phyloP scores from a whole-genome alignment of 2,888 invertebrate genomes.

The Podotricha telesiphe region DNA sequence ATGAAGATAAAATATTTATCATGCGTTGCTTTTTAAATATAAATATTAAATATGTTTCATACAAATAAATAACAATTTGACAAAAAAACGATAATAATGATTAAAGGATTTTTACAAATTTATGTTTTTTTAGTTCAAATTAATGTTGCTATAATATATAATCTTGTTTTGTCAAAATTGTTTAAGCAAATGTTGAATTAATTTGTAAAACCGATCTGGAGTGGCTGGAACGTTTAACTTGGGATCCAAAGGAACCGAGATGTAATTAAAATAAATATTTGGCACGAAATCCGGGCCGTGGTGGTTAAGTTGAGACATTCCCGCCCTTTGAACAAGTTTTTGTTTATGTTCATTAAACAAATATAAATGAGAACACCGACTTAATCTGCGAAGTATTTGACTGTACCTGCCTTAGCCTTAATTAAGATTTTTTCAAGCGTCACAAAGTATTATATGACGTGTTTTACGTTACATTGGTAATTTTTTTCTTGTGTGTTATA shows the following conservation, averaged over 20 bases:
- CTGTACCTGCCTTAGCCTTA: conserved; percentile 47
- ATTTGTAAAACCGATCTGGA: conserved; percentile 23
- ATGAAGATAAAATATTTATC: neutral
- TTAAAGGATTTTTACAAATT: too few species aligned
- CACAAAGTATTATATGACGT: too few species aligned
- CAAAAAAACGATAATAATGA: too few species aligned
- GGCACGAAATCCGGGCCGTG: conserved; percentile 77
- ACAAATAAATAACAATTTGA: neutral
- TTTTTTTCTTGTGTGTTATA: too few species aligned
- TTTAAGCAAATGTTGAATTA: conserved; percentile 29
- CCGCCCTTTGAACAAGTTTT: conserved; percentile 80
- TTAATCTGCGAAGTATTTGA: conserved; percentile 63
- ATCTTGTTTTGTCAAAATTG: neutral
- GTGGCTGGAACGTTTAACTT: conserved; percentile 65
- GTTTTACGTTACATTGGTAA: too few species aligned
- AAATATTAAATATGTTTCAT: neutral
- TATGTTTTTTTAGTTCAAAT: too few species aligned
- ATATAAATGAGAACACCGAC: conserved; percentile 74
- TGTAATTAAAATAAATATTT: conserved; percentile 83
- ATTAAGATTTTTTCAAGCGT: conserved; percentile 9
- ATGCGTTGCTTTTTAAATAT: neutral
- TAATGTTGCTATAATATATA: too few species aligned
- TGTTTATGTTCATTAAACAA: conserved; percentile 81
- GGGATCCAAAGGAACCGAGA: conserved; percentile 70
- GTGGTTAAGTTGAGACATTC: conserved; percentile 79